A percentile compares a stretch with the other conserved stretches of the same genome.
phyloP scores from a whole-genome alignment of 2,113 vertebrate species.

The Proterorhinus semilunaris region DNA sequence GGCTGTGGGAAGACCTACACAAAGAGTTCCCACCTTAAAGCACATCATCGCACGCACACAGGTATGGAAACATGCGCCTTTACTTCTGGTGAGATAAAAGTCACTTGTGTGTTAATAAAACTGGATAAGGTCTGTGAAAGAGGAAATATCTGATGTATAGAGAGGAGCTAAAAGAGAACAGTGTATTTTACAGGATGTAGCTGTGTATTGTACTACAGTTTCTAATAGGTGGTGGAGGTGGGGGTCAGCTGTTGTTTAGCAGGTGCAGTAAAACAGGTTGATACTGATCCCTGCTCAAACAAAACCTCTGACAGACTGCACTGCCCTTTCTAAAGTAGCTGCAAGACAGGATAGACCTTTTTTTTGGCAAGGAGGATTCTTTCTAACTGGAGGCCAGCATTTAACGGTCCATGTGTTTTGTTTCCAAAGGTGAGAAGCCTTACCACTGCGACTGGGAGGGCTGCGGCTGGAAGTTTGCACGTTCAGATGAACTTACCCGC shows the following conservation, averaged over 20 bases:
- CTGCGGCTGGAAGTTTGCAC: constrained; percentile 98
- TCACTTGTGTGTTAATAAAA: too few relatives aligned
- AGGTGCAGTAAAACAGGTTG: constrained; percentile 65
- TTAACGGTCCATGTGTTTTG: constrained; percentile 57
- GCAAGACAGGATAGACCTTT: constrained; percentile 61
- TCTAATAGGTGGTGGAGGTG: constrained; percentile 40
- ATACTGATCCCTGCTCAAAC: constrained; percentile 67
- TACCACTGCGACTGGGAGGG: constrained; percentile 99
- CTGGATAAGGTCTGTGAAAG: neutral
- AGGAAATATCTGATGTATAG: constrained; percentile 15
- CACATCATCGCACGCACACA: constrained; percentile 97
- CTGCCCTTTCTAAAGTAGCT: constrained; percentile 41
- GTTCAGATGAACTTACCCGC: constrained; percentile 96
- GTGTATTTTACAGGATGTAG: constrained; percentile 16
- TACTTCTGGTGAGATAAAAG: neutral
- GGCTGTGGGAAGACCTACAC: constrained; percentile 99
- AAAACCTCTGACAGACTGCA: constrained; percentile 38
- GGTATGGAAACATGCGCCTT: constrained; percentile 72
- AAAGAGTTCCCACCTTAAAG: constrained; percentile 98
- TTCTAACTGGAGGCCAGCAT: constrained; percentile 36
- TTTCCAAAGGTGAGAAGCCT: constrained; percentile 90
- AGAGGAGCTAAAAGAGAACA: neutral
- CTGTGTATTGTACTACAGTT: constrained; percentile 12
- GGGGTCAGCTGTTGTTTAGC: constrained; percentile 41
- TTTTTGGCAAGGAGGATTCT: constrained; percentile 39